These are phyloP conservation scores for Planococcus citri DNA, from an alignment of 1,140 invertebrate genomes.

Conservation along the genomic window DNA sequence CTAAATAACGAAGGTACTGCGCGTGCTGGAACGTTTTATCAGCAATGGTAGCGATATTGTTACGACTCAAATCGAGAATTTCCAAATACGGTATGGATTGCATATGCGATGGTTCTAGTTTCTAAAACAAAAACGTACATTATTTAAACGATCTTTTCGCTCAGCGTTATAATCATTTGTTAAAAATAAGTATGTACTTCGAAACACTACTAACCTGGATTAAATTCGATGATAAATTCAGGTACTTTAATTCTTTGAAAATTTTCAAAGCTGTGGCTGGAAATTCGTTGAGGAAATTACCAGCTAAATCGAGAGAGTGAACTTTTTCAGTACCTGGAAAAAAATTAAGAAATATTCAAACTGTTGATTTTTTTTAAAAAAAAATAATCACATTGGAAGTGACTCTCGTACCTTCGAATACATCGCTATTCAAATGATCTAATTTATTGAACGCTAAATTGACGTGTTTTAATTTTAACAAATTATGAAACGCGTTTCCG, in stretches of 20 bases:
- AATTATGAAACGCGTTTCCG: constrained; percentile 52
- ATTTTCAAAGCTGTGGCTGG: constrained; percentile 59
- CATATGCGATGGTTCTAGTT: constrained; percentile 52
- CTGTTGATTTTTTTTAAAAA: no score
- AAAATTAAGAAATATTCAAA: not conserved
- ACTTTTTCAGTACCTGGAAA: constrained; percentile 50
- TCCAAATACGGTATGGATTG: constrained; percentile 50
- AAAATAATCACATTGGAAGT: no score
- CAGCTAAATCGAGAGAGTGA: constrained; percentile 63
- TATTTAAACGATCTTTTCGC: constrained; percentile 12
- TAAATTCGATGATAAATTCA: constrained; percentile 72
- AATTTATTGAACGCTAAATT: constrained; percentile 62
- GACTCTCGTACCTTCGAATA: constrained; percentile 47
- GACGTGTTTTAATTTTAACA: constrained; percentile 51
- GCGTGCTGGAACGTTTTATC: constrained; percentile 65
- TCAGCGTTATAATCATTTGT: not conserved
- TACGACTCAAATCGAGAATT: constrained; percentile 67
- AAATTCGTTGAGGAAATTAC: constrained; percentile 71
- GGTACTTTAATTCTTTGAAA: constrained; percentile 49
- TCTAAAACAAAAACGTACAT: constrained; percentile 37
- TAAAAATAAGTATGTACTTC: no score
- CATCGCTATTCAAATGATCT: constrained; percentile 62
- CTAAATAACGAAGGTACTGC: constrained; percentile 52
- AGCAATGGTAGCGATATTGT: constrained; percentile 65
- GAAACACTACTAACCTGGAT: constrained; percentile 52